Evolutionary conservation across 2,888 invertebrate genomes (phyloP).

Genomic region (Drosophila sordidula): DNA sequence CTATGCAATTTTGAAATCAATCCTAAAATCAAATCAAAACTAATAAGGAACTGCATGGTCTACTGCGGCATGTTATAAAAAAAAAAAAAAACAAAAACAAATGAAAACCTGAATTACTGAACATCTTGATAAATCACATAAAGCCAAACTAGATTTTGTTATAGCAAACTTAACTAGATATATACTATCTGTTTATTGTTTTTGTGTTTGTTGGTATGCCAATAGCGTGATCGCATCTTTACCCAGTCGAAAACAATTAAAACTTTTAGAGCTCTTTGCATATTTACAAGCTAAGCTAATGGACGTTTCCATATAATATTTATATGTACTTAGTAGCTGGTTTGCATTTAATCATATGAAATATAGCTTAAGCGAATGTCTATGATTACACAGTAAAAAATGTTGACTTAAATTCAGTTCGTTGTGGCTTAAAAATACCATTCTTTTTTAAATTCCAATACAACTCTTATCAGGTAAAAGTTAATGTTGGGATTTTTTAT

Average conservation of each 20-base stretch:
- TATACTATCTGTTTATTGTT: not conserved
- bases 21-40: constrained; percentile 18
- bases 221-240: constrained; percentile 16
- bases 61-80: constrained; percentile 22
- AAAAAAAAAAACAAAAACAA: constrained; percentile 17
- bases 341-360: constrained; percentile 33
- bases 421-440: not conserved
- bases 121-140: constrained; percentile 26
- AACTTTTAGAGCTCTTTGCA: constrained; percentile 11
- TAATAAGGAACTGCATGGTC: constrained; percentile 53
- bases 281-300: constrained; percentile 17
- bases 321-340: constrained; percentile 14
- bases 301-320: constrained; percentile 22
- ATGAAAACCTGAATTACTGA: constrained; percentile 38
- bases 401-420: not conserved
- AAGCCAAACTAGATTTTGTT: constrained; percentile 43
- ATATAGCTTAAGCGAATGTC: constrained; percentile 12
- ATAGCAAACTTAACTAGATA: not conserved
- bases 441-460: no score
- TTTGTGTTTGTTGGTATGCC: not conserved
- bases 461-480: no score
- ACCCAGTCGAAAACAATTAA: constrained; percentile 6
- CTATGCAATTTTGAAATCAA: constrained; percentile 11
- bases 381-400: constrained; percentile 15
- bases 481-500: no score